These are phyloP conservation scores for Pollenia angustigena DNA, from an alignment of 2,888 invertebrate species.

Conservation along the genomic window DNA sequence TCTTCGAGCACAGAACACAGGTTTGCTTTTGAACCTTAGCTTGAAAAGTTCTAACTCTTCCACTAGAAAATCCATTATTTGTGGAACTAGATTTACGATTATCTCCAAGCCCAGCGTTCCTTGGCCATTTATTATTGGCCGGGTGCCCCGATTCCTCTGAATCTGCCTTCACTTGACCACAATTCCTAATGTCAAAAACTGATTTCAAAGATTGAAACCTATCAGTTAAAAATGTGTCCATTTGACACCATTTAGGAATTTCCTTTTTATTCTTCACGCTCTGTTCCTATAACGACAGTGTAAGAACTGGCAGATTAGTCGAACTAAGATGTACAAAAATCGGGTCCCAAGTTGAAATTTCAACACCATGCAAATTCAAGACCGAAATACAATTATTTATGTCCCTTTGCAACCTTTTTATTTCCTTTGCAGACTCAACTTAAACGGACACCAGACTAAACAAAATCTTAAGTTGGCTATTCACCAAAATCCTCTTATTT, in stretches of 20 bases:
- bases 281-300: not conserved
- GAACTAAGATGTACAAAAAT: not conserved
- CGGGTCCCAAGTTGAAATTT: not conserved
- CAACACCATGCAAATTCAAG: not conserved
- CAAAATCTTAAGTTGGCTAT: too few relatives aligned
- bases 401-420: slow-evolving; percentile 1
- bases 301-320: not conserved
- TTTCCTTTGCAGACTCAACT: not conserved
- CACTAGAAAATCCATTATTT: not conserved
- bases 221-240: not conserved
- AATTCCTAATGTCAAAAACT: not conserved
- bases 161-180: too few relatives aligned
- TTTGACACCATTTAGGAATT: not conserved
- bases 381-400: slow-evolving; percentile 3
- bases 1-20: too few relatives aligned
- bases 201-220: not conserved
- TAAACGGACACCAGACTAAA: too few relatives aligned
- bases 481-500: too few relatives aligned
- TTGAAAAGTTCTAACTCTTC: not conserved
- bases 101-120: too few relatives aligned
- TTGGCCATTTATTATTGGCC: too few relatives aligned
- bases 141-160: too few relatives aligned
- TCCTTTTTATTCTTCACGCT: not conserved
- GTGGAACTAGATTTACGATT: too few relatives aligned
- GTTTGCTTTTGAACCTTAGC: not conserved